Conservation (phyloP, 2,888 invertebrate genomes). For the Agrilus mali region DNA sequence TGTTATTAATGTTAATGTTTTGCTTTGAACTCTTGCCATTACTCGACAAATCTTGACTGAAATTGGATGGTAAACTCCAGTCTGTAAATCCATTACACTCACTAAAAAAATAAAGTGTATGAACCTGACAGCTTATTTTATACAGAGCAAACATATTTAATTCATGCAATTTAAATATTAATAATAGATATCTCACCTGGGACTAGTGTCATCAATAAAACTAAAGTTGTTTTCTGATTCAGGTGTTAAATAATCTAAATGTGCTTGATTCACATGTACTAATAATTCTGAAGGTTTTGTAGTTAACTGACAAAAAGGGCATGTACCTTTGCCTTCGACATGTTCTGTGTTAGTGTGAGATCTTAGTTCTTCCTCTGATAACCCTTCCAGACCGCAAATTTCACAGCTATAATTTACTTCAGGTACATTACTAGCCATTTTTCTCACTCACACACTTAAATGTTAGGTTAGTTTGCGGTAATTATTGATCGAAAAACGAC, state of each 20-base stretch:
- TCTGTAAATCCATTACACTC: slow-evolving; percentile 22
- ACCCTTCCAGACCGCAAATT: slow-evolving; percentile 72
- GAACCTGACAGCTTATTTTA: not conserved
- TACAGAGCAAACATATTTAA: slow-evolving; percentile 2
- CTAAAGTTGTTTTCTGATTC: slow-evolving; percentile 60
- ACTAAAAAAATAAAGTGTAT: slow-evolving; percentile 16
- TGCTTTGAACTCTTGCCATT: slow-evolving; percentile 10
- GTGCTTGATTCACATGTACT: slow-evolving; percentile 72
- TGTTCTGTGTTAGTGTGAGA: slow-evolving; percentile 67
- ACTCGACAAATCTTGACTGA: slow-evolving; percentile 12
- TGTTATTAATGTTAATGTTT: slow-evolving; percentile 30
- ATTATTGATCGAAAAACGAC: no score
- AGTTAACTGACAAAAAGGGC: slow-evolving; percentile 71
- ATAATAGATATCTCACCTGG: slow-evolving; percentile 20
- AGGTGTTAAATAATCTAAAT: slow-evolving; percentile 70
- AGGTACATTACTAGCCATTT: slow-evolving; percentile 41
- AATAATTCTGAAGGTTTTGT: slow-evolving; percentile 62
- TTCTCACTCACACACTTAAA: not conserved
- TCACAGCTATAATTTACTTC: slow-evolving; percentile 59
- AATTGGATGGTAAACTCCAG: slow-evolving; percentile 11
- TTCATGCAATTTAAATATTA: slow-evolving; percentile 1
- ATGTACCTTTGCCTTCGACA: slow-evolving; percentile 63
- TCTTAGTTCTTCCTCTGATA: slow-evolving; percentile 67
- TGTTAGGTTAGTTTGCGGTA: no score
- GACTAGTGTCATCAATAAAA: slow-evolving; percentile 59